Evolutionary conservation across 2,113 vertebrate genomes (phyloP).

Genomic region (Heterochromis multidens): DNA sequence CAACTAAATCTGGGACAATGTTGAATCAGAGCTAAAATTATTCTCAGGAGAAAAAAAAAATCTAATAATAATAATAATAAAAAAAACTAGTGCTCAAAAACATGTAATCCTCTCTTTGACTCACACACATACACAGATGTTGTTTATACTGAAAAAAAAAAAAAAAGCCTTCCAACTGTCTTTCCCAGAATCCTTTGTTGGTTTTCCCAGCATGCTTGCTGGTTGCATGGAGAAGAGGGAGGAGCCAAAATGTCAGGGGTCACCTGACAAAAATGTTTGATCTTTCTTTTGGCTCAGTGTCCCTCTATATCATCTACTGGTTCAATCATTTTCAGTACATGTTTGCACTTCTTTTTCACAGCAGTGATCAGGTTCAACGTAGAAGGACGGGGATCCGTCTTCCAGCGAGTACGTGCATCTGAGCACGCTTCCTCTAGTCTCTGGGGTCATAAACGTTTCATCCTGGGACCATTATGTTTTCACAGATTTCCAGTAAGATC

Average conservation of each 20-base stretch:
- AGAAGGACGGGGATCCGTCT: not conserved
- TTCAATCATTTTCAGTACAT: not conserved
- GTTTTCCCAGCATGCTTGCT: constrained; percentile 51
- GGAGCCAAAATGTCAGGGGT: constrained; percentile 47
- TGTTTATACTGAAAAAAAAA: constrained; percentile 34
- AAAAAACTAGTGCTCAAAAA: not conserved
- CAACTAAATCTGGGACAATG: not conserved
- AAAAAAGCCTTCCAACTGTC: not conserved
- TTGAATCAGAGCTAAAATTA: not conserved
- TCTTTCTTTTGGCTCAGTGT: not conserved
- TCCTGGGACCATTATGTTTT: not conserved
- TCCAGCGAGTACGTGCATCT: not conserved
- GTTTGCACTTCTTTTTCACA: not conserved
- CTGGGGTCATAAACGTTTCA: not conserved
- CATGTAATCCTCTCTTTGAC: not conserved
- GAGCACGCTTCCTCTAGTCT: not conserved
- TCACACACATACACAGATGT: constrained; percentile 50
- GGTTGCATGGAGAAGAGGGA: constrained; percentile 33
- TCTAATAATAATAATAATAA: not conserved
- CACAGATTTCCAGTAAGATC: not conserved
- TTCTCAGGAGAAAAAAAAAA: not conserved
- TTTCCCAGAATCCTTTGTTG: constrained; percentile 67
- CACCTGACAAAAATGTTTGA: constrained; percentile 30
- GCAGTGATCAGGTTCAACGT: not conserved
- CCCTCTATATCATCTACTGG: not conserved